These are phyloP conservation scores for Diorhabda sublineata DNA, from an alignment of 1,140 invertebrate genomes.

Conservation along the genomic window DNA sequence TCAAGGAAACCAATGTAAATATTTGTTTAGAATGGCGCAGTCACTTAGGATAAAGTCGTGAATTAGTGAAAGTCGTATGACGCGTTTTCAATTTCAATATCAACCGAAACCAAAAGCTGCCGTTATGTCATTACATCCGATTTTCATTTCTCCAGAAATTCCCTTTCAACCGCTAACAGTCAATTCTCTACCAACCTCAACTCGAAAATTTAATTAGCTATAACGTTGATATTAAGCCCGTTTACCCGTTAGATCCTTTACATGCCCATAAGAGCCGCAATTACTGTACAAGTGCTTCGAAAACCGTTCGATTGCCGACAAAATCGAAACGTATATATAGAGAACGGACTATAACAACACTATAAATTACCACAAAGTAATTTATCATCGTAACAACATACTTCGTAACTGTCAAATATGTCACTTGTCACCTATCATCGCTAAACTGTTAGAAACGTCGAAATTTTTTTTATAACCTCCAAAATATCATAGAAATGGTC, in stretches of 20 bases:
- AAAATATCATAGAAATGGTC: too few relatives aligned
- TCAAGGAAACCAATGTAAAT: too few relatives aligned
- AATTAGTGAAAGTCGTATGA: too few relatives aligned
- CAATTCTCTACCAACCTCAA: constrained; percentile 11
- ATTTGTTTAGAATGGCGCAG: too few relatives aligned
- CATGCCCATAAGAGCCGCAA: constrained; percentile 16
- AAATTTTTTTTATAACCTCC: too few relatives aligned
- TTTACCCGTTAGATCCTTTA: constrained; percentile 15
- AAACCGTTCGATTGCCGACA: constrained; percentile 9
- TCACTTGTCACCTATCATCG: too few relatives aligned
- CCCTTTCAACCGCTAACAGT: constrained; percentile 12
- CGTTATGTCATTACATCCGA: background rate
- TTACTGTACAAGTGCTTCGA: constrained; percentile 10
- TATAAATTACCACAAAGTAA: background rate
- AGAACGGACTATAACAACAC: background rate
- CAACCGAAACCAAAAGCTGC: background rate
- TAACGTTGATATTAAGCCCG: constrained; percentile 17
- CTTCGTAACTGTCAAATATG: too few relatives aligned
- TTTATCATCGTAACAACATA: too few relatives aligned
- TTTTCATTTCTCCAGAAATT: constrained; percentile 4
- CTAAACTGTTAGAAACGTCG: too few relatives aligned
- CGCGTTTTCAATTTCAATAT: too few relatives aligned
- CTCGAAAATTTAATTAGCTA: constrained; percentile 16
- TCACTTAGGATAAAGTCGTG: too few relatives aligned
- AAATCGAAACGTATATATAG: background rate